Evolutionary conservation across 2,888 invertebrate genomes (phyloP), one percentile per base, ranked within the genome.

Genomic region (Phengaris arion): DNA sequence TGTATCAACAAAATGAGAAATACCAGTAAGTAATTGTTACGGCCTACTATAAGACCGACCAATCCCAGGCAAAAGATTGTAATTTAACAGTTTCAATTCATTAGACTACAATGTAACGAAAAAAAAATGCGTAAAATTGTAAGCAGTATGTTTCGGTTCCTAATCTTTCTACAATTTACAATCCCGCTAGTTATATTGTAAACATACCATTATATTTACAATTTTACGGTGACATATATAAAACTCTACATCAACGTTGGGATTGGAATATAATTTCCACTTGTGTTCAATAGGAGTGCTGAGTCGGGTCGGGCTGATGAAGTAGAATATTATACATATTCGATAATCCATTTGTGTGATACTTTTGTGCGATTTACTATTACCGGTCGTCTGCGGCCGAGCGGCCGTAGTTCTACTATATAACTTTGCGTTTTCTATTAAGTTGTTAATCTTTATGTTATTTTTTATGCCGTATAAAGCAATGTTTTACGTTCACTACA

Each of bases 251-350:
- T 59, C 22, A 35, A 72, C 22, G 73, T n/a, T 35, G 73, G 73
- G 13, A 72, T n/a, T 12, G 54, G 13, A 54, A 57, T 55, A 74
- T 74, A 57, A 57, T 57, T 35, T 74, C 22, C 52, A 51, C 68
- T 68, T 64, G 51, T 69, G n/a, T 59, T 59, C 64, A 35, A 64
- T 64, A 35, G 64, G 64, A 64, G 59, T 70, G 52, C 52, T 57
- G 73, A 12, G 64, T 55, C 54, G 59, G 45, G 51, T 74, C 75
- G 72, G 57, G 55, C 76, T 74, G 68, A 76, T 74, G 51, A 72
- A 74, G 55, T 74, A 74, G 69, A 52, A 75, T 76, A 64, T 52
- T 68, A 74, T 76, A 59, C 52, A 55, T 74, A 76, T 52, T 68
- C 75, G 48, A 70, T 69, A 75, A 69, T 55, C 69, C 74, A 52